Evolutionary conservation across 2,888 invertebrate genomes (phyloP).

Genomic region (Melipona bicolor): DNA sequence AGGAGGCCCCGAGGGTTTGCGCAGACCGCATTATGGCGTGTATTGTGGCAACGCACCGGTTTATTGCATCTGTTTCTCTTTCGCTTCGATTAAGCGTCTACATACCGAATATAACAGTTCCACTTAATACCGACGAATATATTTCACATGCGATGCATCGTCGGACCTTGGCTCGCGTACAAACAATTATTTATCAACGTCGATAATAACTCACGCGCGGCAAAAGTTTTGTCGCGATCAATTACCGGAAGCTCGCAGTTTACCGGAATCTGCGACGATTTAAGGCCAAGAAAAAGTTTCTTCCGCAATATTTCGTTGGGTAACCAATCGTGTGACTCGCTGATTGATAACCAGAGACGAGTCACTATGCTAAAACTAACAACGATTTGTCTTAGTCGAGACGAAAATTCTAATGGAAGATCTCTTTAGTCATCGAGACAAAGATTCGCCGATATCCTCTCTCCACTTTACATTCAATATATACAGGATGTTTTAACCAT

Average conservation of each 20-base stretch:
- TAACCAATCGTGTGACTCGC: too few relatives aligned
- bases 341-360: too few relatives aligned
- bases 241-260: too few relatives aligned
- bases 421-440: too few relatives aligned
- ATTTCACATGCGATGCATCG: neutral
- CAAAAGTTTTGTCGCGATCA: too few relatives aligned
- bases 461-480: too few relatives aligned
- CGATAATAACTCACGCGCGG: neutral
- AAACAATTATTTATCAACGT: neutral
- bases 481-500: too few relatives aligned
- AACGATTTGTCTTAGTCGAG: too few relatives aligned
- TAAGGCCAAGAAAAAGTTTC: neutral
- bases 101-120: neutral
- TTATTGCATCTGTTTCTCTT: constrained; percentile 1
- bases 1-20: constrained; percentile 24
- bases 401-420: too few relatives aligned
- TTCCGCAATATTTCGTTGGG: too few relatives aligned
- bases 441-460: too few relatives aligned
- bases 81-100: neutral
- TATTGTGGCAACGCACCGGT: neutral
- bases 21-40: neutral
- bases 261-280: neutral
- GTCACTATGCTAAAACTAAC: too few relatives aligned
- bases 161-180: neutral
- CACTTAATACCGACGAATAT: neutral